Percentiles rank a stretch among this genome's conserved stretches.
phyloP scores from a whole-genome alignment of 2,113 vertebrate genomes.

The Manacus vitellinus region DNA sequence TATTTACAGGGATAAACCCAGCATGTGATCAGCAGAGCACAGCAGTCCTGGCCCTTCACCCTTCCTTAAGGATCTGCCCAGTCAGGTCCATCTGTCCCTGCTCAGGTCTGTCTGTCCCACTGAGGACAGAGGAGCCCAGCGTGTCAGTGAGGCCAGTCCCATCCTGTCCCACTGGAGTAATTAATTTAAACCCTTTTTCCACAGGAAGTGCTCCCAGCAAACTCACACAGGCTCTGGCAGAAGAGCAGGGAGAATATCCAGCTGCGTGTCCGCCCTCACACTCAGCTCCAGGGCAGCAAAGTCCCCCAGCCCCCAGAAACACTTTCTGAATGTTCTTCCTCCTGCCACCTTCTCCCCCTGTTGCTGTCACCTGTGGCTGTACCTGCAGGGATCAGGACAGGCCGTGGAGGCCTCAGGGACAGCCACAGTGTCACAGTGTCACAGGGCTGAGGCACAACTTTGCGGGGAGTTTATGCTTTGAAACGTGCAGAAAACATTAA shows the following conservation, averaged over 20 bases:
- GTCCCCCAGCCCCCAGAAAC: neutral
- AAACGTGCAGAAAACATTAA: neutral
- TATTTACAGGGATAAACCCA: neutral
- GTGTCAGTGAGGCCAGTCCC: neutral
- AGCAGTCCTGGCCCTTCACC: neutral
- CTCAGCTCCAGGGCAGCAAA: neutral
- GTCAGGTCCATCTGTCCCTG: rapidly evolving
- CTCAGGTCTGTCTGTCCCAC: neutral
- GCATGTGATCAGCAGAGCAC: neutral
- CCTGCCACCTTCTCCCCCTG: neutral
- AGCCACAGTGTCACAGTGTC: neutral
- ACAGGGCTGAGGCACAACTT: neutral
- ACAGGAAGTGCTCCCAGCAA: neutral
- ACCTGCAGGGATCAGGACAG: neutral
- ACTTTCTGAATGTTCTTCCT: neutral
- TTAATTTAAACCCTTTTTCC: neutral
- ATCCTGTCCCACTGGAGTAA: neutral
- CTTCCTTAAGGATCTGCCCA: neutral
- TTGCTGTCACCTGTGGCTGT: neutral
- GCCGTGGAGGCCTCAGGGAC: rapidly evolving
- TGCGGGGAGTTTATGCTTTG: neutral
- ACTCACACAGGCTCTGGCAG: neutral
- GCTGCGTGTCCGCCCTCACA: rapidly evolving
- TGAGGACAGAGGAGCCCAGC: neutral
- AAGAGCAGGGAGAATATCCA: neutral